A percentile compares a stretch with the other conserved stretches of the same genome.
These are phyloP conservation scores for Cryptosula pallasiana DNA, from an alignment of 2,888 invertebrate genomes.

Conservation along the genomic window DNA sequence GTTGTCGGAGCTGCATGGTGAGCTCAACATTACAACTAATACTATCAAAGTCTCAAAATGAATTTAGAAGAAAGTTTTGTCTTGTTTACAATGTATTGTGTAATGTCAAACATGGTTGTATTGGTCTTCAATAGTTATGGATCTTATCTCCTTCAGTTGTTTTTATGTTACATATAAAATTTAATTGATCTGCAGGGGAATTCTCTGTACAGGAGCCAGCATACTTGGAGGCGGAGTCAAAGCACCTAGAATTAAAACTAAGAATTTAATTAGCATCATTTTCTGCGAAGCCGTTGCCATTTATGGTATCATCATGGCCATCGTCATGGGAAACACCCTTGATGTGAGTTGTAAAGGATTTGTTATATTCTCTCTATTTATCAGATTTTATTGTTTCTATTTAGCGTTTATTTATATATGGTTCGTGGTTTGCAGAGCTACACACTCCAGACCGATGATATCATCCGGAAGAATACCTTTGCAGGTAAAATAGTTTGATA, in stretches of 20 bases:
- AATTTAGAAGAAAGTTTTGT: too few species aligned
- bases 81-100: too few species aligned
- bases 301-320: conserved; percentile 96
- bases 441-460: background rate
- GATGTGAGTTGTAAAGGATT: too few species aligned
- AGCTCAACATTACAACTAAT: conserved; percentile 42
- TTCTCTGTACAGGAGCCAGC: conserved; percentile 91
- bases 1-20: conserved; percentile 94
- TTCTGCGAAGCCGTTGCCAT: conserved; percentile 99
- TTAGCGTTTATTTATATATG: too few species aligned
- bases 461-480: conserved; percentile 9
- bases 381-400: background rate
- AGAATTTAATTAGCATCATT: conserved; percentile 98
- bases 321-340: conserved; percentile 83
- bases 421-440: conserved; percentile 10
- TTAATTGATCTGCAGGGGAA: too few species aligned
- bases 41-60: too few species aligned
- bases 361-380: background rate
- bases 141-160: too few species aligned
- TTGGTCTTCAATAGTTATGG: too few species aligned
- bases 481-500: conserved; percentile 15
- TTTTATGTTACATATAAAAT: too few species aligned
- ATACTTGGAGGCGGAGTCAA: conserved; percentile 97
- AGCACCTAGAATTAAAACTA: conserved; percentile 96
- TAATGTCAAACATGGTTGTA: too few species aligned